These are phyloP conservation scores for Busseola fusca DNA, from an alignment of 2,888 invertebrate species.

Conservation along the genomic window DNA sequence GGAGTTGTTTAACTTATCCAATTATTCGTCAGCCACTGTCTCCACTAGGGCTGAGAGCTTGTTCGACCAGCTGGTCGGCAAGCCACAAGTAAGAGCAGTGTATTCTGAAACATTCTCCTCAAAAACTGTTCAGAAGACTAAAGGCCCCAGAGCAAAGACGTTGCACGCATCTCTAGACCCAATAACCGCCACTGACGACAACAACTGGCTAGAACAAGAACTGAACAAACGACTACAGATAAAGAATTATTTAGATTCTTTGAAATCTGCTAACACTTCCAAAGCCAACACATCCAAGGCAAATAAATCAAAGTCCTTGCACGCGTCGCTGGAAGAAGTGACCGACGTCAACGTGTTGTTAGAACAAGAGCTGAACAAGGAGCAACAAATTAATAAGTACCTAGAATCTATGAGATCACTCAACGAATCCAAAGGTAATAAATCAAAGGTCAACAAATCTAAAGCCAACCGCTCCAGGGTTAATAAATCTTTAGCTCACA, in stretches of 20 bases:
- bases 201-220: conserved; percentile 75
- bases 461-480: conserved; percentile 24
- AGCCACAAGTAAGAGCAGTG: conserved; percentile 69
- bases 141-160: conserved; percentile 63
- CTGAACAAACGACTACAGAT: conserved; percentile 65
- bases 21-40: conserved; percentile 47
- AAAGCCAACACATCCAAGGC: conserved; percentile 23
- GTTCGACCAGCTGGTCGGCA: conserved; percentile 76
- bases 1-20: conserved; percentile 73
- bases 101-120: conserved; percentile 76
- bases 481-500: conserved; percentile 36
- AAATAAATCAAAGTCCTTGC: conserved; percentile 66
- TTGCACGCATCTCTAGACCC: conserved; percentile 69
- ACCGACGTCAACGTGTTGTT: conserved; percentile 74
- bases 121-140: conserved; percentile 56
- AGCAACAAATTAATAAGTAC: conserved; percentile 54
- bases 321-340: conserved; percentile 67
- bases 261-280: conserved; percentile 55
- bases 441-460: conserved; percentile 24
- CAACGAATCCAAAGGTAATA: conserved; percentile 57
- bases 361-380: conserved; percentile 69
- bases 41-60: conserved; percentile 64
- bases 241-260: conserved; percentile 43
- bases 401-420: conserved; percentile 53
- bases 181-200: conserved; percentile 71